Evolutionary conservation across 2,113 vertebrate species (phyloP).

Genomic region (Corythornis cristatus): DNA sequence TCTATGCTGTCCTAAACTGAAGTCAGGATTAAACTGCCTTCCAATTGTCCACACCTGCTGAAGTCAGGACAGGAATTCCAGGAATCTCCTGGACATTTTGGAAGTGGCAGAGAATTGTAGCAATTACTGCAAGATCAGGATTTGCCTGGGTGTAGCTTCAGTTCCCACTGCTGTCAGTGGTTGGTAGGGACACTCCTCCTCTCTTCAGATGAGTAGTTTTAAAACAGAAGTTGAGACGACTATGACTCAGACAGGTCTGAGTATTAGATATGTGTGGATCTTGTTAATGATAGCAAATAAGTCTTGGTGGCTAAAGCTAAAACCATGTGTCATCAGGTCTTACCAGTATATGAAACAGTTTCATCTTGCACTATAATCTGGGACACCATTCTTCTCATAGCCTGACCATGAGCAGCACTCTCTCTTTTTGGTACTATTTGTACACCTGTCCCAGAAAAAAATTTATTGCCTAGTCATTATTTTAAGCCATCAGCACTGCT

Average conservation of each 20-base stretch:
- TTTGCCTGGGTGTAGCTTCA: not conserved
- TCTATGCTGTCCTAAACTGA: not conserved
- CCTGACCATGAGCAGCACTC: not conserved
- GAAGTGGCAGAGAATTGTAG: not conserved
- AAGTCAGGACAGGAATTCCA: not conserved
- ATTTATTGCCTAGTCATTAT: constrained; percentile 65
- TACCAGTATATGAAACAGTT: constrained; percentile 15
- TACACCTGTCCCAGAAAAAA: constrained; percentile 48
- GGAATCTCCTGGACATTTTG: not conserved
- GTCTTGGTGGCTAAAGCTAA: not conserved
- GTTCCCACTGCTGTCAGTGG: not conserved
- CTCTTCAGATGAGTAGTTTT: not conserved
- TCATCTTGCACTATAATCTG: constrained; percentile 35
- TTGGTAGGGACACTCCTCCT: not conserved
- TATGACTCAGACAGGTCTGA: not conserved
- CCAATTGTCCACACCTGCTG: not conserved
- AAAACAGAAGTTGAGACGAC: not conserved
- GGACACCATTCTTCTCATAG: constrained; percentile 38
- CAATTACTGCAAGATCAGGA: not conserved
- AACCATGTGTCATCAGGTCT: not conserved
- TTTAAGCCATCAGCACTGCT: constrained; percentile 36
- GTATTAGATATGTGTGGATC: not conserved
- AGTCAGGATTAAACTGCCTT: not conserved
- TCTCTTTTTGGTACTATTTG: constrained; percentile 30
- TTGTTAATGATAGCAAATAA: constrained; percentile 16